Percentiles rank a stretch among this genome's conserved stretches.
These are phyloP conservation scores for Chironex yamaguchii DNA, from an alignment of 30 jellyfish, hydroid and myxozoan genomes.

Conservation along the genomic window DNA sequence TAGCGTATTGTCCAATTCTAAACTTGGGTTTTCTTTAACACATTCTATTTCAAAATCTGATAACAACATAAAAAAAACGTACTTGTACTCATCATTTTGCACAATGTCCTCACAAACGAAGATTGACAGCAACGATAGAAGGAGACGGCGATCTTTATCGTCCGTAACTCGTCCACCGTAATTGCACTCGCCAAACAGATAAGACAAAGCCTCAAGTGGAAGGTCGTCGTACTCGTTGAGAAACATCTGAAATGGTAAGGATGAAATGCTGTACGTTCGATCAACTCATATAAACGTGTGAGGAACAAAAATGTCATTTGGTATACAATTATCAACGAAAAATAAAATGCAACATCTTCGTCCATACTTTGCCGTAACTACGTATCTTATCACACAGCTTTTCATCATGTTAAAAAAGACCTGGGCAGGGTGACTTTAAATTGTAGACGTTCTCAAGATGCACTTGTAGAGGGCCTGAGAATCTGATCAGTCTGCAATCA, in stretches of 20 bases:
- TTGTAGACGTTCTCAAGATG: no score
- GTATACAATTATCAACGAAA: not conserved
- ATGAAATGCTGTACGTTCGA: not conserved
- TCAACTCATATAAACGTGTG: not conserved
- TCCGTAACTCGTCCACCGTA: conserved; percentile 99
- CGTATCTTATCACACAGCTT: no score
- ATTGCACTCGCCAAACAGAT: conserved; percentile 97
- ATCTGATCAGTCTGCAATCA: no score
- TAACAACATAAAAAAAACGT: not conserved
- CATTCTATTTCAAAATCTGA: no score
- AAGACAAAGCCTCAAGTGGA: conserved; percentile 94
- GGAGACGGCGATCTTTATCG: conserved; percentile 94
- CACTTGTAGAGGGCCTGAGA: no score
- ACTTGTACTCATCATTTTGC: conserved; percentile 82
- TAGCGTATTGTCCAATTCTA: no score
- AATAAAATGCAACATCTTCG: not conserved
- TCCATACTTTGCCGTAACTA: not conserved
- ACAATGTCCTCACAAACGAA: conserved; percentile 82
- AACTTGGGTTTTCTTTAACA: no score
- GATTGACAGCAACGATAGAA: conserved; percentile 79
- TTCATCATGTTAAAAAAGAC: no score
- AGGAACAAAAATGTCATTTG: not conserved
- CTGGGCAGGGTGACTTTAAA: no score
- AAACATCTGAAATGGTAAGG: conserved; percentile 80
- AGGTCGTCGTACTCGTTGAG: conserved; percentile 89